These are phyloP conservation scores for Bolinopsis microptera DNA, from an alignment of 37 sponge, comb jelly and placozoan genomes.

Conservation along the genomic window DNA sequence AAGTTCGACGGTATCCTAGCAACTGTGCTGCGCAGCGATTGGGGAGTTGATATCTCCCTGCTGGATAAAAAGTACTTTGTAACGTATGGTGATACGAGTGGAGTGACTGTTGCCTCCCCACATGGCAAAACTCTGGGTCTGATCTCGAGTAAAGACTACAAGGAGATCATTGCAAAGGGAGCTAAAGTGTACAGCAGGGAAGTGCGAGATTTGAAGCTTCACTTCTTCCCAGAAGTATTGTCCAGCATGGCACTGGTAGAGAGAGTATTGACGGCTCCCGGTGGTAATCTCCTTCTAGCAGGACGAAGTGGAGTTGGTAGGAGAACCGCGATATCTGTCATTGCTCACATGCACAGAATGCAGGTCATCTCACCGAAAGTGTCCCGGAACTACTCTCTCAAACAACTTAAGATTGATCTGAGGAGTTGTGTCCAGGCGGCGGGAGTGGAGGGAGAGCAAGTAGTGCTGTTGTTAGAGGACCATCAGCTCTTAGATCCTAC, in stretches of 20 bases:
- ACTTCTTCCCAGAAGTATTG: constrained; percentile 88
- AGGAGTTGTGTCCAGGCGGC: constrained; percentile 75
- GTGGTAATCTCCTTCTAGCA: constrained; percentile 89
- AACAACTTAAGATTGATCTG: constrained; percentile 79
- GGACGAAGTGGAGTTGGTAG: constrained; percentile 96
- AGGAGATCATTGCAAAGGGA: constrained; percentile 77
- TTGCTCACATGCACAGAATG: constrained; percentile 82
- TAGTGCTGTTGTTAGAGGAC: constrained; percentile 86
- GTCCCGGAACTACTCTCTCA: constrained; percentile 79
- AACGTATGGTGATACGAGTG: constrained; percentile 74
- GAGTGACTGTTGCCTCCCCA: neutral
- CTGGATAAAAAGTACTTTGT: constrained; percentile 71
- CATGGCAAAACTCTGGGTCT: constrained; percentile 75
- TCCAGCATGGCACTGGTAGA: constrained; percentile 82
- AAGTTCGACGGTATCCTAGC: constrained; percentile 70
- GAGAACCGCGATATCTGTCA: constrained; percentile 79
- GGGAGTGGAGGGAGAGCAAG: constrained; percentile 83
- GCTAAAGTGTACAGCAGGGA: constrained; percentile 66
- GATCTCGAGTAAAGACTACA: constrained; percentile 72
- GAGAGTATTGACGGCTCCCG: constrained; percentile 85
- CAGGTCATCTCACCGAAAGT: constrained; percentile 81
- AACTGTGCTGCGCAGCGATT: constrained; percentile 75
- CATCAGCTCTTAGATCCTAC: constrained; percentile 85
- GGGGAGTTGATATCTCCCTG: constrained; percentile 71
- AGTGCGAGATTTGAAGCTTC: constrained; percentile 73